Base-by-base conservation (phyloP, 2,113 vertebrate species). In the Trematomus loennbergii region DNA sequence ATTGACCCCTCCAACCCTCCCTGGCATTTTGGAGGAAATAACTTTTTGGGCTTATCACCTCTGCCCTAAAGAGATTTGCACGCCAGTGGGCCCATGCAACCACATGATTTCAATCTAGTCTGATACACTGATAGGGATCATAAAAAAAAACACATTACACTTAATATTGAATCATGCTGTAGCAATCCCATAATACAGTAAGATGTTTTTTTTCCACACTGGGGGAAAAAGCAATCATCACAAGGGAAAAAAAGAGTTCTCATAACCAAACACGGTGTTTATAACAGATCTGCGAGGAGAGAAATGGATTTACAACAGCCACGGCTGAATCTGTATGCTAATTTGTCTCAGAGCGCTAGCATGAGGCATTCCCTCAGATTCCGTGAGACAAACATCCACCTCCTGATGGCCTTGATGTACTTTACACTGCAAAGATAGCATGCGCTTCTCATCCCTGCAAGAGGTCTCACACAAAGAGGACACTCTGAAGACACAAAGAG, bases 41-140 rank as follows among this genome's bases (percentile, higher is more conserved):
- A 72, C 61, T 84, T 86, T 89, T 87, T 75, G 59, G 60, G 70
- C 61, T 83, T 85, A 87, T 85, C 86, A 83, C 67, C 68, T 71
- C 49, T 67, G 59, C 52, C 65, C 74, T 69, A 40, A 77, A 82
- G 73, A 86, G 68, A 82, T 88, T 80, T 79, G 48, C 46, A 79
- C 40, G 4, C 55, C 61, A 70, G 71, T 29, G 20, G 57, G 57
- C 66, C 45, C 68, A 61, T 68, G 76, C 79, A 74, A 67, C 58
- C 79, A 52, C 71, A 75, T 58, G 79, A 90, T 87, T 88, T 84
- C 72, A 84, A 79, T 91, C 81, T 85, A 60, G 48, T 43, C 18
- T 22, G 29, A 82, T 80, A 75, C 46, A 40, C 71, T 53, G 84
- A 87, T 84, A 65, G 25, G n/a, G 16, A 79, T 77, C 73, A 52